Percentiles rank a stretch among this genome's conserved stretches.
phyloP scores from a whole-genome alignment of 2,797 vertebrate species.

The Todus mexicanus region DNA sequence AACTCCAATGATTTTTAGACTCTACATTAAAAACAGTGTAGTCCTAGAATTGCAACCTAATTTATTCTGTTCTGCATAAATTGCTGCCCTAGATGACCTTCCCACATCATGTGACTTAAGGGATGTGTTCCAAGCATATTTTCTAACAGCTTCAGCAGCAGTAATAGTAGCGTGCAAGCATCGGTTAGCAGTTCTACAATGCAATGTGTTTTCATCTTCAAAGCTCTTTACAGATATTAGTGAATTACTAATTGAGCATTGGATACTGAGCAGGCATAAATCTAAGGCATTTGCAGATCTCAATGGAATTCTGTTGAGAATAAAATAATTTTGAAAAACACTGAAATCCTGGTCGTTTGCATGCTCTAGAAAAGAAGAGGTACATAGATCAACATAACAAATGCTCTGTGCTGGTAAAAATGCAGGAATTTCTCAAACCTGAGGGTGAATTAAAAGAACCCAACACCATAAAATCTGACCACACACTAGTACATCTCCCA shows the following conservation, averaged over 20 bases:
- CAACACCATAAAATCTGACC: not conserved
- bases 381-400: not conserved
- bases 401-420: not conserved
- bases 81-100: conserved; percentile 7
- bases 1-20: not conserved
- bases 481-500: not conserved
- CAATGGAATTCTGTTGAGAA: not conserved
- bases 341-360: not conserved
- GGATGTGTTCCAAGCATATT: conserved; percentile 31
- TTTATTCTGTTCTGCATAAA: conserved; percentile 37
- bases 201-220: conserved; percentile 47
- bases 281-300: conserved; percentile 21
- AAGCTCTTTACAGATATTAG: conserved; percentile 52
- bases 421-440: not conserved
- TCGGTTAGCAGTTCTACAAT: conserved; percentile 27
- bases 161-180: conserved; percentile 10
- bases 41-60: not conserved
- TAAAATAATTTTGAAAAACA: not conserved
- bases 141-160: conserved; percentile 18
- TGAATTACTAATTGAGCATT: conserved; percentile 60
- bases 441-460: not conserved
- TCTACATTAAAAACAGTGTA: not conserved
- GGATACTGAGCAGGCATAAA: conserved; percentile 30
- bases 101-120: not conserved
- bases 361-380: not conserved